Evolutionary conservation across 1,140 invertebrate species (phyloP).

Genomic region (Euglossa dilemma): DNA sequence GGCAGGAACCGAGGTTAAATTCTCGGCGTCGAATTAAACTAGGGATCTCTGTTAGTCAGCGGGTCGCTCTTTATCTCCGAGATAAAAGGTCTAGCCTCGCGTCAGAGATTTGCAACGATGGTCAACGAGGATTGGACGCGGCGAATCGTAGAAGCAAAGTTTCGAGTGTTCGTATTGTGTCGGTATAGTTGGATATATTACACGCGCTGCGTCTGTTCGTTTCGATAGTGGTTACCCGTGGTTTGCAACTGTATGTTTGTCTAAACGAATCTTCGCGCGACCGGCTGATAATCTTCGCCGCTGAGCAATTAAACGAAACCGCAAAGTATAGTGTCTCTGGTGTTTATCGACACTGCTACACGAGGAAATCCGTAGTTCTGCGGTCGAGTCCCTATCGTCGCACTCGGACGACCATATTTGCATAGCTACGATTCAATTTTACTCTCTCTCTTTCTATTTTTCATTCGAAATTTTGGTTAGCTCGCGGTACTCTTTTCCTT

Average conservation of each 20-base stretch:
- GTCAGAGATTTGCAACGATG: not conserved
- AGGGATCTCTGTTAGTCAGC: not conserved
- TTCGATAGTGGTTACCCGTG: not conserved
- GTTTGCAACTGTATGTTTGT: not conserved
- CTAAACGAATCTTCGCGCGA: slow-evolving; percentile 12
- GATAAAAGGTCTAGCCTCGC: not conserved
- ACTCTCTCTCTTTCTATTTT: not conserved
- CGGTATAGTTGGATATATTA: not conserved
- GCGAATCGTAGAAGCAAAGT: no score
- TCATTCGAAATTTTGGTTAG: no score
- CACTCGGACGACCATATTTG: not conserved
- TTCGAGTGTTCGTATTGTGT: no score
- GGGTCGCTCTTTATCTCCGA: not conserved
- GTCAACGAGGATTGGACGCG: no score
- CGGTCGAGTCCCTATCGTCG: not conserved
- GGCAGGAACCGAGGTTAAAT: not conserved
- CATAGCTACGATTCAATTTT: not conserved
- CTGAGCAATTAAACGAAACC: slow-evolving; percentile 26
- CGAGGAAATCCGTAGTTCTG: slow-evolving; percentile 19
- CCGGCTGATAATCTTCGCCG: not conserved
- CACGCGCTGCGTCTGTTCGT: no score
- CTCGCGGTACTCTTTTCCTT: no score
- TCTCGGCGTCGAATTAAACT: not conserved
- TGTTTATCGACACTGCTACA: not conserved
- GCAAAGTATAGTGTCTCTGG: slow-evolving; percentile 10